Conservation (phyloP, 2,888 invertebrate genomes). For the Mimachlamys varia region DNA sequence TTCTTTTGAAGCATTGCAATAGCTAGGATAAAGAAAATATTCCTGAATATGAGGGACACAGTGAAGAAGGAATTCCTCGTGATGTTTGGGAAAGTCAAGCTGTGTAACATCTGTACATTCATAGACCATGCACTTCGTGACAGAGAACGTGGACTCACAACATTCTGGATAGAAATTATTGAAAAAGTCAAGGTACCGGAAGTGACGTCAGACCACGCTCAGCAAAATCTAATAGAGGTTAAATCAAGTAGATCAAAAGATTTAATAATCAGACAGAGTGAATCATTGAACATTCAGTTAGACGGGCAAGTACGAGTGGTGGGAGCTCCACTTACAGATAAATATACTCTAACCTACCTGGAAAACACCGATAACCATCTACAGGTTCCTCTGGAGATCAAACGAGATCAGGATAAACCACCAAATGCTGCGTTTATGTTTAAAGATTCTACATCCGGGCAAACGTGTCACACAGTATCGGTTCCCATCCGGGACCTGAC, state of each 20-base stretch:
- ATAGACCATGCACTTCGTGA: conserved; percentile 60
- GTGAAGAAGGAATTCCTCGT: conserved; percentile 63
- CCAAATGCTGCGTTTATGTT: conserved; percentile 62
- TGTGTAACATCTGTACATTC: conserved; percentile 61
- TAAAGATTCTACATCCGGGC: conserved; percentile 47
- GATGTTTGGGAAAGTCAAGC: conserved; percentile 58
- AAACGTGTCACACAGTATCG: conserved; percentile 55
- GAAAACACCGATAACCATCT: conserved; percentile 58
- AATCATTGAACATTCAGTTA: conserved; percentile 54
- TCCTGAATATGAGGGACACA: conserved; percentile 64
- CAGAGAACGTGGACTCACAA: conserved; percentile 54
- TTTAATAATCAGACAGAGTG: conserved; percentile 55
- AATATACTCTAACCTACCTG: conserved; percentile 56
- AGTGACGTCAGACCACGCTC: conserved; percentile 54
- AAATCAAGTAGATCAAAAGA: conserved; percentile 64
- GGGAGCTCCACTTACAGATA: conserved; percentile 52
- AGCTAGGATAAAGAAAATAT: conserved; percentile 60
- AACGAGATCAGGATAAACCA: conserved; percentile 62
- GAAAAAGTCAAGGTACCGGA: conserved; percentile 55
- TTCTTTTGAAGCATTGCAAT: conserved; percentile 56
- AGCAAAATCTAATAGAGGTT: conserved; percentile 58
- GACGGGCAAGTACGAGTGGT: conserved; percentile 61
- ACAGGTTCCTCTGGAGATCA: conserved; percentile 60
- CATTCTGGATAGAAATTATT: conserved; percentile 59
- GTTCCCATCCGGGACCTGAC: conserved; percentile 62